Conservation (phyloP, 2,113 vertebrate species). For the Polyodon spathula region DNA sequence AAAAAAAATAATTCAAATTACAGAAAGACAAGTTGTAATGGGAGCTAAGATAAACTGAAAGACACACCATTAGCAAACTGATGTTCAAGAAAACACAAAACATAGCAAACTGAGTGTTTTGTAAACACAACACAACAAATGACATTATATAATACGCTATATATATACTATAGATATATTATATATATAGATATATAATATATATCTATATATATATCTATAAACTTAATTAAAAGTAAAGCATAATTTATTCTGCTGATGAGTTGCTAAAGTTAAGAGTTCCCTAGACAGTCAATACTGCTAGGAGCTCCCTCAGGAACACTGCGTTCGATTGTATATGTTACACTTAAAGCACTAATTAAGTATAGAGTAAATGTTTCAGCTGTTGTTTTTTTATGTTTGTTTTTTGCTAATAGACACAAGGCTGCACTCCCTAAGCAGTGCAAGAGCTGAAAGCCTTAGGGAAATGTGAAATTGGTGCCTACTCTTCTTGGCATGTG, state of each 20-base stretch:
- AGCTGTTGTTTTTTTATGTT: conserved; percentile 47
- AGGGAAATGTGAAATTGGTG: neutral
- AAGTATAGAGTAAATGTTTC: conserved; percentile 56
- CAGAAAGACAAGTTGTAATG: no score
- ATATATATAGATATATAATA: no score
- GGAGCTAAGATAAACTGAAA: no score
- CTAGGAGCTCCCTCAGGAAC: conserved; percentile 48
- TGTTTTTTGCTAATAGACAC: neutral
- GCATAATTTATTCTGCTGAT: conserved; percentile 66
- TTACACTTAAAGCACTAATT: conserved; percentile 62
- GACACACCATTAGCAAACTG: no score
- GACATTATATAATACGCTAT: no score
- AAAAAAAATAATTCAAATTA: no score
- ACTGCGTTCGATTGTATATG: conserved; percentile 56
- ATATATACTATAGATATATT: no score
- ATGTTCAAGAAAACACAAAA: no score
- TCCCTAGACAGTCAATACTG: conserved; percentile 61
- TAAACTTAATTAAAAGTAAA: conserved; percentile 55
- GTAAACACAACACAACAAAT: no score
- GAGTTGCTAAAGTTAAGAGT: conserved; percentile 62
- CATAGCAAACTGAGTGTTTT: no score
- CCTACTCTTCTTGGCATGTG: neutral
- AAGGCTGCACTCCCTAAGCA: neutral
- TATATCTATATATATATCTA: conserved; percentile 25
- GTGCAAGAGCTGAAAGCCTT: neutral